phyloP scores from a whole-genome alignment of 2,888 invertebrate genomes.

The Drosophila anomelani region DNA sequence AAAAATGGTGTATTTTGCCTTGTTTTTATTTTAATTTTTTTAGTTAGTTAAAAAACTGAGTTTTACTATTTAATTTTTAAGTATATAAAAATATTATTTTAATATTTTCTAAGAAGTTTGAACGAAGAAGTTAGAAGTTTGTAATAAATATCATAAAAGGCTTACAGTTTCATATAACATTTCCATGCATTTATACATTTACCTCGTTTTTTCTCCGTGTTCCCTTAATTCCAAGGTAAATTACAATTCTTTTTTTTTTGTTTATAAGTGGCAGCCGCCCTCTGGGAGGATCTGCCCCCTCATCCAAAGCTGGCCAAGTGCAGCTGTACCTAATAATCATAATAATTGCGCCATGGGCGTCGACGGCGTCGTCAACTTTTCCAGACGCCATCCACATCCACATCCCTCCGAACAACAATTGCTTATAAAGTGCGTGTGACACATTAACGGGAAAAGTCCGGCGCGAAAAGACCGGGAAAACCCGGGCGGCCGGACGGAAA shows the following conservation, averaged over 20 bases:
- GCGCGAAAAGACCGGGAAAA: slow-evolving; percentile 60
- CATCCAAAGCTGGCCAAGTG: slow-evolving; percentile 57
- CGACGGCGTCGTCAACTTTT: slow-evolving; percentile 73
- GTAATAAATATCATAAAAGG: not conserved
- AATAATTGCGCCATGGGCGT: slow-evolving; percentile 78
- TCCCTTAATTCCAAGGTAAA: slow-evolving; percentile 63
- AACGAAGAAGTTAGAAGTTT: no score
- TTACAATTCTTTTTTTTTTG: slow-evolving; percentile 74
- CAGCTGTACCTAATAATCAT: slow-evolving; percentile 80
- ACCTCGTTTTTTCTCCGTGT: not conserved
- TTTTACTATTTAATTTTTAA: not conserved
- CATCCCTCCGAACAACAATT: slow-evolving; percentile 64
- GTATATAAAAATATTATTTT: no score
- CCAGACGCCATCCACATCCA: slow-evolving; percentile 66
- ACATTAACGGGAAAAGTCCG: slow-evolving; percentile 77
- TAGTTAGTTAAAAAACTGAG: not conserved
- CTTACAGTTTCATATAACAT: no score
- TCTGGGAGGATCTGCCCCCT: slow-evolving; percentile 44
- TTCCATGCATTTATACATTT: no score
- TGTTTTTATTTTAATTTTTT: not conserved
- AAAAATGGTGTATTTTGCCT: not conserved
- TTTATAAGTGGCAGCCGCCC: slow-evolving; percentile 73
- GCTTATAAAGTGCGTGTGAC: slow-evolving; percentile 82
- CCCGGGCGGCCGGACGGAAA: slow-evolving; percentile 47
- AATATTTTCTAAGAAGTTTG: no score